Conservation (phyloP, 2,113 vertebrate species). For the Alosa alosa region DNA sequence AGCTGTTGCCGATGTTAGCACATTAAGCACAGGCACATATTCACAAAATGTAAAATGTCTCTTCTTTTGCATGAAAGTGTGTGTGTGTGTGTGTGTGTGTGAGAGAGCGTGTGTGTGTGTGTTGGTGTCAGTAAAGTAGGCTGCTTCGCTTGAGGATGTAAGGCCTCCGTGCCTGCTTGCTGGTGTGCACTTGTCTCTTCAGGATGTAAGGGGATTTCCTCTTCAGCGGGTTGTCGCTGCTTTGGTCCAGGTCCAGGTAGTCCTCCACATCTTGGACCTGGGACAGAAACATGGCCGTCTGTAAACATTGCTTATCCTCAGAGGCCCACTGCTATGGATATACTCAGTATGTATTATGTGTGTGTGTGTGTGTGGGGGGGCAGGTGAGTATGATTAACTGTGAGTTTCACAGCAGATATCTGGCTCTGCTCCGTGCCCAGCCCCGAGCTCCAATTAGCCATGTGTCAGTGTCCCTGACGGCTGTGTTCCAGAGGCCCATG, state of each 20-base stretch:
- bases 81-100: background rate
- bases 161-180: slow-evolving; percentile 85
- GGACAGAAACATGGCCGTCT: slow-evolving; percentile 25
- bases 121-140: slow-evolving; percentile 78
- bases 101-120: slow-evolving; percentile 27
- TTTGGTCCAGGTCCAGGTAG: slow-evolving; percentile 73
- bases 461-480: slow-evolving; percentile 8
- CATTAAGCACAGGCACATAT: slow-evolving; percentile 67
- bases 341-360: background rate
- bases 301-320: background rate
- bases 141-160: slow-evolving; percentile 91
- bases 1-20: slow-evolving; percentile 1
- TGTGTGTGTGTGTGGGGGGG: background rate
- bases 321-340: background rate
- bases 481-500: background rate
- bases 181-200: slow-evolving; percentile 83
- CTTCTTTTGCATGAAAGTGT: background rate
- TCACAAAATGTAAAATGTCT: slow-evolving; percentile 67
- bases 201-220: slow-evolving; percentile 96
- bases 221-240: slow-evolving; percentile 80
- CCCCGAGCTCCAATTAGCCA: background rate
- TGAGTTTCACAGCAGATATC: background rate
- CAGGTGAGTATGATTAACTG: background rate
- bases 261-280: slow-evolving; percentile 78
- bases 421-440: background rate